phyloP scores from a whole-genome alignment of 2,797 vertebrate genomes.

The Stomatorhinus walkeri region DNA sequence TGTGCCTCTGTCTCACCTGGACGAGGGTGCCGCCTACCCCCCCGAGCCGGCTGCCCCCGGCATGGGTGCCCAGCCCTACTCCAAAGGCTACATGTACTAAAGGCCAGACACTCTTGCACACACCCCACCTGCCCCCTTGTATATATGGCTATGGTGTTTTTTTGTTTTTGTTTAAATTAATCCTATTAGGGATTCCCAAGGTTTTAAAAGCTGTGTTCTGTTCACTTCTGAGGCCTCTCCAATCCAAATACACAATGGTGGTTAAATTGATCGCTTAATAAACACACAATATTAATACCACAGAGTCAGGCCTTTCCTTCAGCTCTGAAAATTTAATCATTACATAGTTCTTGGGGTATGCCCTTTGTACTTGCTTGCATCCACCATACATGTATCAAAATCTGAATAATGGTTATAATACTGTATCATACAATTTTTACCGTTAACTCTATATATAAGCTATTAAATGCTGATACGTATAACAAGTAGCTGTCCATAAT shows the following conservation, averaged over 20 bases:
- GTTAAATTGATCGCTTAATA: conserved; percentile 69
- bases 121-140: conserved; percentile 10
- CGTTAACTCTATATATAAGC: not conserved
- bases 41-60: conserved; percentile 63
- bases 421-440: conserved; percentile 6
- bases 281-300: conserved; percentile 62
- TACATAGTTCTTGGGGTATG: not conserved
- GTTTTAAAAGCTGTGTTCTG: conserved; percentile 49
- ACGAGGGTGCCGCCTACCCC: conserved; percentile 68
- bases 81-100: conserved; percentile 89
- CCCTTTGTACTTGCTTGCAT: not conserved
- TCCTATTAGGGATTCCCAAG: conserved; percentile 54
- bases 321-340: not conserved
- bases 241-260: conserved; percentile 63
- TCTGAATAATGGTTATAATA: not conserved
- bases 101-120: conserved; percentile 32
- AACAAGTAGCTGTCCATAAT: conserved; percentile 4
- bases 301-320: not conserved
- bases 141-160: conserved; percentile 52
- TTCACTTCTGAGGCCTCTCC: conserved; percentile 59
- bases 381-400: not conserved
- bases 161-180: conserved; percentile 58
- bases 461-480: conserved; percentile 9
- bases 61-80: conserved; percentile 74
- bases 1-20: conserved; percentile 86